These are phyloP conservation scores for Halcyon badia DNA, from an alignment of 2,797 vertebrate species.

Conservation along the genomic window DNA sequence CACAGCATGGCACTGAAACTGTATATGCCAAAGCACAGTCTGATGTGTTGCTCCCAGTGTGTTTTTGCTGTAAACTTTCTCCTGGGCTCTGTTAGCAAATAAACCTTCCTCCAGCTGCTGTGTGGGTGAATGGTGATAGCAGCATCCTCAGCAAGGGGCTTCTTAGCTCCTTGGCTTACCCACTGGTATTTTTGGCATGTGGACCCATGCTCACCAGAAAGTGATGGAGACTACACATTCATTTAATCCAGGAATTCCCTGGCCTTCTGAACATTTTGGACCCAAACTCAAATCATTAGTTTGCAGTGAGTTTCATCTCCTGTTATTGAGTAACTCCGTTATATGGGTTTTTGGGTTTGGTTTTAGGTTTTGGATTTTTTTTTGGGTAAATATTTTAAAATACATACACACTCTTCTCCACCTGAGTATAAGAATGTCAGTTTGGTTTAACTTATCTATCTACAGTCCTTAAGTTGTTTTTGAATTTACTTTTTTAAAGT, in stretches of 20 bases:
- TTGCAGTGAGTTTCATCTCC: neutral
- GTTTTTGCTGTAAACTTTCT: neutral
- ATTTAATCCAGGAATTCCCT: neutral
- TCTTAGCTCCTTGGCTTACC: neutral
- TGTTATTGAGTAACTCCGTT: neutral
- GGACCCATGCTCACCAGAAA: neutral
- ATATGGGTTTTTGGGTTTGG: neutral
- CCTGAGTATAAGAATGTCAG: neutral
- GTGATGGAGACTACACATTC: neutral
- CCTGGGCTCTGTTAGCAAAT: neutral
- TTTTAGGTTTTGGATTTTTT: neutral
- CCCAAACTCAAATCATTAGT: neutral
- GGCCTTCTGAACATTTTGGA: neutral
- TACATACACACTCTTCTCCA: neutral
- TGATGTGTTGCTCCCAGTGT: neutral
- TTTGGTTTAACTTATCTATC: neutral
- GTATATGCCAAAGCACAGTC: neutral
- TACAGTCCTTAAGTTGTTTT: neutral
- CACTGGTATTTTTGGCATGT: neutral
- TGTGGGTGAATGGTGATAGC: neutral
- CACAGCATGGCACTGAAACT: accelerated
- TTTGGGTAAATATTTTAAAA: neutral
- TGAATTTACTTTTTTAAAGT: neutral
- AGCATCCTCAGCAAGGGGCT: neutral
- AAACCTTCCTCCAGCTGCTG: neutral